Percentiles rank a stretch among this genome's conserved stretches.
Evolutionary conservation across 2,888 invertebrate species (phyloP).

Genomic region (Cheilosia soror): DNA sequence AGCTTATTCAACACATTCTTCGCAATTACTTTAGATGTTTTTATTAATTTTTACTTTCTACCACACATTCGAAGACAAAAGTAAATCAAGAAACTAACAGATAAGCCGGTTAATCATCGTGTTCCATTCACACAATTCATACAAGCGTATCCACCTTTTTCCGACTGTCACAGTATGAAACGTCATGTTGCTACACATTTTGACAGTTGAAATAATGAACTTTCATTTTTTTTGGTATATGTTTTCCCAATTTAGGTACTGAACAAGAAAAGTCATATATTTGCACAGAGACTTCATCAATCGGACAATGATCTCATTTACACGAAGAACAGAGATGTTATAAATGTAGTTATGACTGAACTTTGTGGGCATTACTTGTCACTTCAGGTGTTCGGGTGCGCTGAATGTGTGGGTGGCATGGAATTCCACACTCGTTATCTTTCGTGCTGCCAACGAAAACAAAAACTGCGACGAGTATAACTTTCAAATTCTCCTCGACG

Average conservation of each 20-base stretch:
- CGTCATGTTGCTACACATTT: constrained; percentile 29
- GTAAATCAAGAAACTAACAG: constrained; percentile 18
- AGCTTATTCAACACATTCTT: background rate
- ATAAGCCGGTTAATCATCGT: constrained; percentile 30
- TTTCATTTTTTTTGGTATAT: constrained; percentile 20
- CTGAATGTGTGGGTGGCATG: constrained; percentile 26
- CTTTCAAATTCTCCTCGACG: constrained; percentile 30
- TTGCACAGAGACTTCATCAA: constrained; percentile 19
- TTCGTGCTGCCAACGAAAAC: constrained; percentile 1
- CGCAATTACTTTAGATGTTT: constrained; percentile 21
- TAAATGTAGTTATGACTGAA: constrained; percentile 7
- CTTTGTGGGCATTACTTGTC: constrained; percentile 14
- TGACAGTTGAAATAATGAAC: constrained; percentile 25
- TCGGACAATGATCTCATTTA: constrained; percentile 46
- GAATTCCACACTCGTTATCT: constrained; percentile 30
- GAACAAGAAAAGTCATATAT: background rate
- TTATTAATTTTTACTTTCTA: constrained; percentile 38
- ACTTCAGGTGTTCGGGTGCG: constrained; percentile 10
- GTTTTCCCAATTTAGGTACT: background rate
- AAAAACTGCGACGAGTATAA: constrained; percentile 19
- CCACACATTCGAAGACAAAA: constrained; percentile 12
- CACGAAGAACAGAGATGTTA: constrained; percentile 52
- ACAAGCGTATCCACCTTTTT: background rate
- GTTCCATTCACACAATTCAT: constrained; percentile 20
- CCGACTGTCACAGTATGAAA: constrained; percentile 8